phyloP scores from a whole-genome alignment of 2,797 vertebrate species.

The Gouania willdenowi region DNA sequence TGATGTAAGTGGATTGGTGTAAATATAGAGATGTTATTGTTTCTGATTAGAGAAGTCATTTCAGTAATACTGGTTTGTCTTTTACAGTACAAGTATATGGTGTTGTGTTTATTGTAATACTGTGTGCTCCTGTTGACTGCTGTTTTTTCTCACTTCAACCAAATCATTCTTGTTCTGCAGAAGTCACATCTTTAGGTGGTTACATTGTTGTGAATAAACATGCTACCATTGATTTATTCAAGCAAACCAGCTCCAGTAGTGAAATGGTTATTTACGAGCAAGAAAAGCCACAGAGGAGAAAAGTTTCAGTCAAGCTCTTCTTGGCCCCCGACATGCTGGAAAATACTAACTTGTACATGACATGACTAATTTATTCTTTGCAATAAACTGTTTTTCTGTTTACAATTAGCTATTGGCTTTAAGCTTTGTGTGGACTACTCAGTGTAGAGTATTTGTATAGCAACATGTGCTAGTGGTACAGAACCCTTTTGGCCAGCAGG shows the following conservation, averaged over 20 bases:
- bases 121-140: too few relatives aligned
- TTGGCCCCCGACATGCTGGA: constrained; percentile 10
- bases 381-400: constrained; percentile 25
- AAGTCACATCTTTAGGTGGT: neutral
- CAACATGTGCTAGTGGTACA: neutral
- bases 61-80: too few relatives aligned
- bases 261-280: neutral
- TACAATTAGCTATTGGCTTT: constrained; percentile 22
- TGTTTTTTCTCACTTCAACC: neutral
- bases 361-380: constrained; percentile 24
- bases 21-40: too few relatives aligned
- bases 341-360: constrained; percentile 19
- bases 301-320: constrained; percentile 1
- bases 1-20: too few relatives aligned
- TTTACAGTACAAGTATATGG: too few relatives aligned
- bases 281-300: neutral
- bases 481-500: constrained; percentile 51
- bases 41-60: too few relatives aligned
- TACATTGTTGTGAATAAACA: neutral
- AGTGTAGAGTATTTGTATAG: neutral
- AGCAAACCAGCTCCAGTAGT: constrained; percentile 1
- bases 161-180: neutral
- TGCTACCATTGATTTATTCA: neutral
- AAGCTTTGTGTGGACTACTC: constrained; percentile 10
- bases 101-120: too few relatives aligned